Evolutionary conservation across 2,797 vertebrate genomes (phyloP).

Genomic region (Echeneis naucrates): DNA sequence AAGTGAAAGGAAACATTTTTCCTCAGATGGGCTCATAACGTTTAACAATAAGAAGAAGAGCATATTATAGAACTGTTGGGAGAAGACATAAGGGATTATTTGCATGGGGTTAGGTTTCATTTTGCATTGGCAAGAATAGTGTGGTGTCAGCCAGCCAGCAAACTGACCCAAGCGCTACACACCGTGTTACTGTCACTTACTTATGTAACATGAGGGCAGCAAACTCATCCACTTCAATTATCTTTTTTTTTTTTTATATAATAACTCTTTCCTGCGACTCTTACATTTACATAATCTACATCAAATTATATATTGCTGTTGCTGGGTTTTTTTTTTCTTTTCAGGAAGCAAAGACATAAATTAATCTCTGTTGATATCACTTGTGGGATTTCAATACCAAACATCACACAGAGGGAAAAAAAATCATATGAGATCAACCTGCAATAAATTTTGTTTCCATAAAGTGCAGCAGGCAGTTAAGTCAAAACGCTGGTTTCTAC

Average conservation of each 20-base stretch:
- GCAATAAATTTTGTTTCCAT: constrained; percentile 26
- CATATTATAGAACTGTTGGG: not conserved
- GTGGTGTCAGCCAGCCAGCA: constrained; percentile 4
- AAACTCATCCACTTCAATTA: not conserved
- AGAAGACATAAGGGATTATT: constrained; percentile 9
- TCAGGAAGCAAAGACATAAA: not conserved
- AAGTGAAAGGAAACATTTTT: not conserved
- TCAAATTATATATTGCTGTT: not conserved
- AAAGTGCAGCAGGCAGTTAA: not conserved
- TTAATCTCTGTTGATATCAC: constrained; percentile 16
- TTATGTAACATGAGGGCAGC: not conserved
- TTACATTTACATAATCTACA: not conserved
- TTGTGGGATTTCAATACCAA: not conserved
- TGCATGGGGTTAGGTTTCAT: not conserved
- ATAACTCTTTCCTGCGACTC: not conserved
- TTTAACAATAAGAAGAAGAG: not conserved
- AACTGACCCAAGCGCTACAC: not conserved
- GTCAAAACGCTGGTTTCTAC: not conserved
- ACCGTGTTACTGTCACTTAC: not conserved
- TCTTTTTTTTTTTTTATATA: not conserved
- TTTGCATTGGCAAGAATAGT: not conserved
- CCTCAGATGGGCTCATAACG: not conserved
- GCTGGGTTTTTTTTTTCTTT: too few species aligned
- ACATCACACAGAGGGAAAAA: not conserved
- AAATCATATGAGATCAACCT: constrained; percentile 11